phyloP scores from a whole-genome alignment of 2,888 invertebrate species.

The Dolichomitus sp. region DNA sequence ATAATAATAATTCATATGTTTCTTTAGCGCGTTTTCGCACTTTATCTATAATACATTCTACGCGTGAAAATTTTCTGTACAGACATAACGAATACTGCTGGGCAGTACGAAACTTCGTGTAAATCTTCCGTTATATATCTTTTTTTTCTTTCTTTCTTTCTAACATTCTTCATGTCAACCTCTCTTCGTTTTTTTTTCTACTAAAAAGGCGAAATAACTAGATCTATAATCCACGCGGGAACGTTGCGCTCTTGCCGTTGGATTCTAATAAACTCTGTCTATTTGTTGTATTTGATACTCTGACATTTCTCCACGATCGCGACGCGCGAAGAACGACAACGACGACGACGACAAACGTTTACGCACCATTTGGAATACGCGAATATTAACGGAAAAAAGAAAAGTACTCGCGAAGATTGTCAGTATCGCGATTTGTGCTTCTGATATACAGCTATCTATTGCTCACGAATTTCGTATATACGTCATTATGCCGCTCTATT shows the following conservation, averaged over 20 bases:
- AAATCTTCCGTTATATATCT: constrained; percentile 64
- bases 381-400: constrained; percentile 47
- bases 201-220: constrained; percentile 44
- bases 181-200: constrained; percentile 27
- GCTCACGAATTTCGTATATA: constrained; percentile 62
- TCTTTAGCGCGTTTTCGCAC: constrained; percentile 59
- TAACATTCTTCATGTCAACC: constrained; percentile 33
- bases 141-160: constrained; percentile 29
- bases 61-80: constrained; percentile 68
- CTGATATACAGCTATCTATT: constrained; percentile 41
- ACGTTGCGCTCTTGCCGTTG: constrained; percentile 51
- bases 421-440: constrained; percentile 17
- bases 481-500: constrained; percentile 23
- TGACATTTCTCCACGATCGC: constrained; percentile 1
- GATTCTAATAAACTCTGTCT: constrained; percentile 67
- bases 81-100: constrained; percentile 72
- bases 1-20: constrained; percentile 63
- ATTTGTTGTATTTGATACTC: constrained; percentile 62
- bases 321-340: constrained; percentile 54
- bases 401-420: constrained; percentile 36
- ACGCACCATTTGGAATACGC: constrained; percentile 79
- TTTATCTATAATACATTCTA: constrained; percentile 69
- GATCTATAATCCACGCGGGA: constrained; percentile 54
- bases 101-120: constrained; percentile 71
- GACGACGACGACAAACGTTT: constrained; percentile 48